These are phyloP conservation scores for Elephantulus edwardii DNA, from an alignment of 2,113 vertebrate species.

Conservation along the genomic window DNA sequence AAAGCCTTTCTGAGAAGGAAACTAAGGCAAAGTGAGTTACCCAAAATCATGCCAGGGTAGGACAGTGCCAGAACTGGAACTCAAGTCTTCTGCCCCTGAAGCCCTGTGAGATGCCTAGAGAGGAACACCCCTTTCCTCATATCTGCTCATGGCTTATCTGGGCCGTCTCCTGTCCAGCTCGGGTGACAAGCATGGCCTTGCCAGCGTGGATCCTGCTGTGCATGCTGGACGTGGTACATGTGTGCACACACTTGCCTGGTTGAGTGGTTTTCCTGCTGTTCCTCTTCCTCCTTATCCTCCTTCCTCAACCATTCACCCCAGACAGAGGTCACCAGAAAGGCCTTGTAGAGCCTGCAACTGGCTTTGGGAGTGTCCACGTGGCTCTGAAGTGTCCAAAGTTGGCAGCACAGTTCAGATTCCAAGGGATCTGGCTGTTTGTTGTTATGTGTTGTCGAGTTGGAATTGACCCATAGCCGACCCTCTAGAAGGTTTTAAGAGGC, in stretches of 20 bases:
- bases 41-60: conserved; percentile 15
- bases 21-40: background rate
- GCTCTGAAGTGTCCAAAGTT: background rate
- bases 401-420: background rate
- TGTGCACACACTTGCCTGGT: background rate
- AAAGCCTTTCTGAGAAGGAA: background rate
- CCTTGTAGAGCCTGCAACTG: conserved; percentile 7
- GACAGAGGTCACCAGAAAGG: conserved; percentile 39
- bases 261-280: background rate
- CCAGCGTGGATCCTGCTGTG: background rate
- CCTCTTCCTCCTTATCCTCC: background rate
- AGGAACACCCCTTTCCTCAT: background rate
- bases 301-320: background rate
- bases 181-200: background rate
- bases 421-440: too few relatives aligned
- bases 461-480: too few relatives aligned
- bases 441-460: too few relatives aligned
- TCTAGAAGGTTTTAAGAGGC: too few relatives aligned
- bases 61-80: background rate
- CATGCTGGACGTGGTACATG: background rate
- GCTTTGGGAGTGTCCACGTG: background rate
- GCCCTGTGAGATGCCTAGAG: background rate
- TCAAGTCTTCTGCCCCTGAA: background rate
- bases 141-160: background rate
- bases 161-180: background rate